Evolutionary conservation across 2,113 vertebrate genomes (phyloP).

Genomic region (Castor canadensis): DNA sequence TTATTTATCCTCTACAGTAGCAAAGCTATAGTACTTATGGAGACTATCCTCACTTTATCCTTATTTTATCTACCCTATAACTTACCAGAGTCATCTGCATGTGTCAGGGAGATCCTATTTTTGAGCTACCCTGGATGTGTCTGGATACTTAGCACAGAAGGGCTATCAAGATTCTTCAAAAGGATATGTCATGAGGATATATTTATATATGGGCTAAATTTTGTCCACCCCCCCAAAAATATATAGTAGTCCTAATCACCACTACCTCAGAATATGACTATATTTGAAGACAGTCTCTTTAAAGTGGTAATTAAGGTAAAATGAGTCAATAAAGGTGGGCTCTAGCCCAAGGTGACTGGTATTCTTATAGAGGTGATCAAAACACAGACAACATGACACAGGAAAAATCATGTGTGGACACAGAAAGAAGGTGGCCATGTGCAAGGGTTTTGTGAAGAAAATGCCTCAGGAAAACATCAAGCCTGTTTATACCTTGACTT

Average conservation of each 20-base stretch:
- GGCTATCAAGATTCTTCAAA: not conserved
- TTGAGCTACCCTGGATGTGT: not conserved
- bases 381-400: not conserved
- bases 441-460: not conserved
- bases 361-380: not conserved
- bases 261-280: not conserved
- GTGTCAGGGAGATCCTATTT: not conserved
- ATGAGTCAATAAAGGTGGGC: not conserved
- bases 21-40: not conserved
- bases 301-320: not conserved
- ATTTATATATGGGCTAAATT: not conserved
- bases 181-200: not conserved
- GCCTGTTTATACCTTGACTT: not conserved
- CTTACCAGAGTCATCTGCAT: not conserved
- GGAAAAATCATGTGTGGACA: rapidly evolving
- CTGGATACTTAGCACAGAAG: not conserved
- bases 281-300: not conserved
- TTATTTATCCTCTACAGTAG: not conserved
- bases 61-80: not conserved
- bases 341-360: not conserved
- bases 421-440: not conserved
- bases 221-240: not conserved
- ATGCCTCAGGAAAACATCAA: not conserved
- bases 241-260: not conserved
- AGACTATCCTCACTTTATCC: not conserved